Evolutionary conservation across 92 coral and sea anemone species (phyloP).

Genomic region (Nematostella vectensis): DNA sequence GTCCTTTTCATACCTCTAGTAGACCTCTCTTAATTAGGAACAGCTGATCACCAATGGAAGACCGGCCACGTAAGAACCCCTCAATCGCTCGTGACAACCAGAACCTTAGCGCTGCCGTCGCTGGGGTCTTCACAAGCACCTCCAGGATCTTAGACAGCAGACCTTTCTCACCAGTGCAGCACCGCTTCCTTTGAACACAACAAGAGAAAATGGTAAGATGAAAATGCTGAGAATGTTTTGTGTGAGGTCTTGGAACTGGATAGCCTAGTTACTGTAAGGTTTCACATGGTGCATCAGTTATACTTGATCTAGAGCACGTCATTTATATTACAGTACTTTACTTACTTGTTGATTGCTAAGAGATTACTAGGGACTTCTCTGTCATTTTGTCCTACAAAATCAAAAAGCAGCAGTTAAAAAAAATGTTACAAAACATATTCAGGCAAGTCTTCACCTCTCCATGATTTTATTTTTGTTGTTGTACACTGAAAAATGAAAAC

Average conservation of each 20-base stretch:
- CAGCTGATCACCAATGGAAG: slow-evolving; percentile 89
- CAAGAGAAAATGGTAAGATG: too few relatives aligned
- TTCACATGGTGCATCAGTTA: not conserved
- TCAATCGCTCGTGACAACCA: slow-evolving; percentile 98
- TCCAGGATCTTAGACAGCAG: slow-evolving; percentile 84
- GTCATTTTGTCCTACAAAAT: slow-evolving; percentile 67
- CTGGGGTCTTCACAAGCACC: slow-evolving; percentile 53
- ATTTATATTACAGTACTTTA: too few relatives aligned
- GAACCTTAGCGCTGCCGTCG: slow-evolving; percentile 83
- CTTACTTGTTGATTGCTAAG: slow-evolving; percentile 47
- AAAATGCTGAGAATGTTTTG: too few relatives aligned
- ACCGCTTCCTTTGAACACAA: slow-evolving; percentile 29
- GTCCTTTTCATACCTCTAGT: slow-evolving; percentile 44
- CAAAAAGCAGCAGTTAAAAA: not conserved
- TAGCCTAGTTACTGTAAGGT: not conserved
- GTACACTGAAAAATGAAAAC: not conserved
- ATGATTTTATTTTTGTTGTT: not conserved
- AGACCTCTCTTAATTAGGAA: slow-evolving; percentile 95
- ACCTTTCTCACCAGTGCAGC: slow-evolving; percentile 88
- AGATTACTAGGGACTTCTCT: slow-evolving; percentile 61
- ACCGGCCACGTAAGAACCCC: slow-evolving; percentile 93
- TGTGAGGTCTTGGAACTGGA: not conserved
- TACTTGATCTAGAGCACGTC: too few relatives aligned
- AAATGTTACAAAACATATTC: not conserved
- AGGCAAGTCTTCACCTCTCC: not conserved